Percentiles rank a stretch among this genome's conserved stretches.
These are phyloP conservation scores for Pelecanus crispus DNA, from an alignment of 2,113 vertebrate genomes.

Conservation along the genomic window DNA sequence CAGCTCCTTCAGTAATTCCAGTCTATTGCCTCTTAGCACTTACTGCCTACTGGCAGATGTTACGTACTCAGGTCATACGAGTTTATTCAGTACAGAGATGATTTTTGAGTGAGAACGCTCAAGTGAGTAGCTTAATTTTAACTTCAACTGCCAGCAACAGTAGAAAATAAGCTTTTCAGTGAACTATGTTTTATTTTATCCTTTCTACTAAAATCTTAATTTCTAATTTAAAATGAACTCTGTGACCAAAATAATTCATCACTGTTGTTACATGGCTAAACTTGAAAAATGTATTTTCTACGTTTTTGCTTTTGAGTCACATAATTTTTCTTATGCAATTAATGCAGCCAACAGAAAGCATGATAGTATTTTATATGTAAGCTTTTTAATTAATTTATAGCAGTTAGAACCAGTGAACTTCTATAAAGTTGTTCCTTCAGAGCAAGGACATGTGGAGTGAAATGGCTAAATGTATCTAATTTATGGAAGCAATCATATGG, in stretches of 20 bases:
- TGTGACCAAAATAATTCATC: neutral
- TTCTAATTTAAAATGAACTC: neutral
- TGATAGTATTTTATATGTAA: neutral
- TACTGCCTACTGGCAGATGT: neutral
- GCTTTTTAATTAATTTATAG: neutral
- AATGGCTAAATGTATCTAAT: neutral
- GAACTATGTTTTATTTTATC: neutral
- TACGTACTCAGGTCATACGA: constrained; percentile 9
- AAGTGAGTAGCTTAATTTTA: neutral
- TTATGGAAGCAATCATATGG: neutral
- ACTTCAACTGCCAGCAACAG: neutral
- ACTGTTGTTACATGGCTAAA: neutral
- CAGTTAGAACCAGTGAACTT: neutral
- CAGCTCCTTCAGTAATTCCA: neutral
- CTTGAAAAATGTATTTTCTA: neutral
- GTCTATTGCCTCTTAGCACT: neutral
- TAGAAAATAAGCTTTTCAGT: neutral
- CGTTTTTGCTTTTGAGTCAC: neutral
- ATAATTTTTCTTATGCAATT: neutral
- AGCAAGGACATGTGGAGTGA: neutral
- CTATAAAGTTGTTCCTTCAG: neutral
- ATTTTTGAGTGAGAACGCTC: neutral
- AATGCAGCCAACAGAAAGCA: neutral
- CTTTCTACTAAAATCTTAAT: neutral
- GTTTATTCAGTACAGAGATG: neutral